Conservation (phyloP, 2,113 vertebrate genomes). For the Protomyctophum bolini region DNA sequence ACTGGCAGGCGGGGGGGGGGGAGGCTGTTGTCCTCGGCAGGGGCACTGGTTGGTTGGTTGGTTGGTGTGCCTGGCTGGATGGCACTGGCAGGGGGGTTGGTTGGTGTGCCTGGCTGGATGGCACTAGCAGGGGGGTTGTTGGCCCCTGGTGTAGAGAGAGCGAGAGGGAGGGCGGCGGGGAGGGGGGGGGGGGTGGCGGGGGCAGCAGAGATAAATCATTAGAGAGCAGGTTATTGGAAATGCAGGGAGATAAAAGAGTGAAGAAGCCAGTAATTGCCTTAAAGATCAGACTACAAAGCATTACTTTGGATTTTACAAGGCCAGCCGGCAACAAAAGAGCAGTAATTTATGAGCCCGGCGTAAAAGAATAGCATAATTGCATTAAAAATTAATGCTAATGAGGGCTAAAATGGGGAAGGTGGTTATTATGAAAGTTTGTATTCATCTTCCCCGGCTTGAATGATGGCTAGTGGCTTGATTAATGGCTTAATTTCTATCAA, state of each 20-base stretch:
- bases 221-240: slow-evolving; percentile 91
- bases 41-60: no score
- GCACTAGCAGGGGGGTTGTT: slow-evolving; percentile 71
- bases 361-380: slow-evolving; percentile 99
- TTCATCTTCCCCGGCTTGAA: slow-evolving; percentile 98
- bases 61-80: no score
- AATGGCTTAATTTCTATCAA: slow-evolving; percentile 99
- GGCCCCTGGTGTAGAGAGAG: slow-evolving; percentile 64
- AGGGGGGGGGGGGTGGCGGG: slow-evolving; percentile 35
- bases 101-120: slow-evolving; percentile 44
- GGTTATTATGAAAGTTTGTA: slow-evolving; percentile 99
- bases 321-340: slow-evolving; percentile 98
- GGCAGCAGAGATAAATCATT: slow-evolving; percentile 82
- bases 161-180: slow-evolving; percentile 32
- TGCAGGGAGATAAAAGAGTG: slow-evolving; percentile 88
- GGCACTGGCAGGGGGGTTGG: neutral
- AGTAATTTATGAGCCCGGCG: slow-evolving; percentile 99
- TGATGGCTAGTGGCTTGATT: slow-evolving; percentile 99
- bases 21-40: no score
- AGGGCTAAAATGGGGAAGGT: slow-evolving; percentile 99
- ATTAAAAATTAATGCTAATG: slow-evolving; percentile 99
- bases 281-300: slow-evolving; percentile 99
- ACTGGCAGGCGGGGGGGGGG: no score
- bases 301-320: slow-evolving; percentile 99
- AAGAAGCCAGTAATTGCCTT: slow-evolving; percentile 98